Conservation (phyloP, 2,797 vertebrate genomes). For the Babyrousa celebensis region DNA sequence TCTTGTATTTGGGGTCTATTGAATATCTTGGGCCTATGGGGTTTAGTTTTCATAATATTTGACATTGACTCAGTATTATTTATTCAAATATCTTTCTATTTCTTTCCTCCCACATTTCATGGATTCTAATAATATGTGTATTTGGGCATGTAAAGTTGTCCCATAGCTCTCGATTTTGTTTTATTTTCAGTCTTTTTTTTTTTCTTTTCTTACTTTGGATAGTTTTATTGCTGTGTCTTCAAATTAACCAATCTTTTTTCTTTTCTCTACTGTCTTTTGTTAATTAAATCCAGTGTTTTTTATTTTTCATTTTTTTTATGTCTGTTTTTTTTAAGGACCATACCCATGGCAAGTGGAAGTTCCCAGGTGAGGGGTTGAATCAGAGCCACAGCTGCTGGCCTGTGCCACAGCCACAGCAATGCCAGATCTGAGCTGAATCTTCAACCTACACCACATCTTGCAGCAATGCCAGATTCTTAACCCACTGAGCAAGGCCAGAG, state of each 20-base stretch:
- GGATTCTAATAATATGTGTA: not conserved
- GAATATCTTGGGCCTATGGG: not conserved
- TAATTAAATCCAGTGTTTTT: not conserved
- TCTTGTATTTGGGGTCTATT: not conserved
- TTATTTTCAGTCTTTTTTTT: not conserved
- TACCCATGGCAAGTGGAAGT: too few relatives aligned
- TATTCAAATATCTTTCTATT: slow-evolving; percentile 33
- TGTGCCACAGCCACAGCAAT: too few relatives aligned
- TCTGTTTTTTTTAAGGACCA: too few relatives aligned
- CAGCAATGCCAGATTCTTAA: too few relatives aligned
- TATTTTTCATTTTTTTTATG: not conserved
- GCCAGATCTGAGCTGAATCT: too few relatives aligned
- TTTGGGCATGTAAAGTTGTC: not conserved
- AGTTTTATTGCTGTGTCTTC: slow-evolving; percentile 34
- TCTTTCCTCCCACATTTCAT: not conserved
- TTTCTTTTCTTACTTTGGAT: not conserved
- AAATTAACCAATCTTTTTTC: not conserved
- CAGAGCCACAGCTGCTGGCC: too few relatives aligned
- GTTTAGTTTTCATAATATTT: slow-evolving; percentile 59
- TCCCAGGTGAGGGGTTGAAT: too few relatives aligned
- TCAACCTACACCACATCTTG: too few relatives aligned
- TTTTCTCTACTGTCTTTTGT: not conserved
- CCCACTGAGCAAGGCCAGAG: too few relatives aligned
- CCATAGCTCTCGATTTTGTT: not conserved
- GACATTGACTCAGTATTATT: slow-evolving; percentile 19